phyloP scores from a whole-genome alignment of 92 coral and sea anemone genomes.

The Palythoa grandiflora region DNA sequence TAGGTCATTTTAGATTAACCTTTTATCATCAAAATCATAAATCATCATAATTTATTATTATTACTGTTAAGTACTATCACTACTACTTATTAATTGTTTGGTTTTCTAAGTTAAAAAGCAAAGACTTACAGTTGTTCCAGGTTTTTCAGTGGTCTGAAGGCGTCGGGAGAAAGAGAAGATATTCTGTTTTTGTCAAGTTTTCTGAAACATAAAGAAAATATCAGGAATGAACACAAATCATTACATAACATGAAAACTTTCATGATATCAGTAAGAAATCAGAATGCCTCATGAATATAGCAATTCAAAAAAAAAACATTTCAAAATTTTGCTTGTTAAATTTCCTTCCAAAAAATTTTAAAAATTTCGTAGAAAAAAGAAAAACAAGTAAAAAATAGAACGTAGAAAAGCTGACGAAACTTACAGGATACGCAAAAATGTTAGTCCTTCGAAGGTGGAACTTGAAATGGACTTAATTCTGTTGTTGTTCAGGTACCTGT shows the following conservation, averaged over 20 bases:
- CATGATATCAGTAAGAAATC: too few species aligned
- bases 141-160: slow-evolving; percentile 6
- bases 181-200: slow-evolving; percentile 47
- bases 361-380: too few species aligned
- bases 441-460: slow-evolving; percentile 7
- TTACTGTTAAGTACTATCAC: not conserved
- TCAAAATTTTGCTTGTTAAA: too few species aligned
- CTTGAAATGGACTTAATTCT: slow-evolving; percentile 2
- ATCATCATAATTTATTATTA: not conserved
- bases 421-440: slow-evolving; percentile 10
- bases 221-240: not conserved
- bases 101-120: not conserved
- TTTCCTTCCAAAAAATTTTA: too few species aligned
- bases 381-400: too few species aligned
- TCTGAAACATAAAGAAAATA: slow-evolving; percentile 14
- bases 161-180: slow-evolving; percentile 13
- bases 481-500: slow-evolving; percentile 44
- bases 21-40: not conserved
- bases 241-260: too few species aligned
- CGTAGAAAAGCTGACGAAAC: not conserved
- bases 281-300: too few species aligned
- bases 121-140: slow-evolving; percentile 26
- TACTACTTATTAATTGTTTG: not conserved
- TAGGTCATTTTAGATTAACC: too few species aligned
- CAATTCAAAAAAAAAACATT: too few species aligned